phyloP scores from a whole-genome alignment of 2,113 vertebrate species.

The Rhagologus leucostigma region DNA sequence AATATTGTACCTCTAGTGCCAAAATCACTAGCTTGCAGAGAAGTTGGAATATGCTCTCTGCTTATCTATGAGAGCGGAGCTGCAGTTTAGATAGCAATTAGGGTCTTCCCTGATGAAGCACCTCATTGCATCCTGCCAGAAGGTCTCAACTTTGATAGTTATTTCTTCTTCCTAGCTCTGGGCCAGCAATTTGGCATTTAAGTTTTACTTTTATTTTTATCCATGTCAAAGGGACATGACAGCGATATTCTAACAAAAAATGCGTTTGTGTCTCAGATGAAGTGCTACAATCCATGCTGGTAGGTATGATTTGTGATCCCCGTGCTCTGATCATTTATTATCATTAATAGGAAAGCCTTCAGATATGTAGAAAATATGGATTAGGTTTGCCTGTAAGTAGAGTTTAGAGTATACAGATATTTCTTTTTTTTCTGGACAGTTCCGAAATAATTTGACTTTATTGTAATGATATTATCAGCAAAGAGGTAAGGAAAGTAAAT shows the following conservation, averaged over 20 bases:
- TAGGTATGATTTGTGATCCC: background rate
- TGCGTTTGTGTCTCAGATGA: background rate
- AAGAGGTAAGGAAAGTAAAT: background rate
- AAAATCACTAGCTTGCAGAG: background rate
- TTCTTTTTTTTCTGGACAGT: background rate
- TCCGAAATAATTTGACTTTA: background rate
- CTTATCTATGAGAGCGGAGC: background rate
- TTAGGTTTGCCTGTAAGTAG: background rate
- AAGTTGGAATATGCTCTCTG: background rate
- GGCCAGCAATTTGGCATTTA: background rate
- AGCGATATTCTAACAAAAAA: background rate
- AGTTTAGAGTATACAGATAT: background rate
- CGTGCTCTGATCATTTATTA: background rate
- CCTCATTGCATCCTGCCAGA: background rate
- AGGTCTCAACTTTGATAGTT: accelerated
- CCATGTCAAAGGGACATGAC: accelerated
- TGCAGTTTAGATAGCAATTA: background rate
- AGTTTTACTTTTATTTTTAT: background rate
- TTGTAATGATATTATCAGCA: background rate
- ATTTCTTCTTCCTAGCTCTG: background rate
- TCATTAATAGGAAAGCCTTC: background rate
- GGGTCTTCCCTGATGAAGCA: background rate
- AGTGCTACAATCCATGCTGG: background rate
- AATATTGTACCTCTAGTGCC: background rate
- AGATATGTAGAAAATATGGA: background rate